Evolutionary conservation across 2,113 vertebrate species (phyloP), one percentile per base, ranked within the genome.

Genomic region (Trematomus loennbergii): DNA sequence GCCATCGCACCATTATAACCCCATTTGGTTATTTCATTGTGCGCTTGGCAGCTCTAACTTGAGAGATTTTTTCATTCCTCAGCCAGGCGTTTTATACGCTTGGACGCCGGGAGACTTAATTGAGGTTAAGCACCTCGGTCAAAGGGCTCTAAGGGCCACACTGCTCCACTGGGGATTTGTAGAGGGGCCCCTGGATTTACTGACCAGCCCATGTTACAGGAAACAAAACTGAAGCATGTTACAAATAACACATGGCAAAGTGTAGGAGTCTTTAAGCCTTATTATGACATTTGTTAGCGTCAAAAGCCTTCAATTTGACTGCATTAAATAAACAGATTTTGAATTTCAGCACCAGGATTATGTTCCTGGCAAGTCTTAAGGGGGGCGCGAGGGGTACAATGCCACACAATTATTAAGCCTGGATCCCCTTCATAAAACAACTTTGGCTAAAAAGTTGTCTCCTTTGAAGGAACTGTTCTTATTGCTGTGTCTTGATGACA

Each of bases 71-170:
- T 59, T 55, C 82, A 82, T 77, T 87, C 83, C 75, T 45, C 18
- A 64, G 68, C 67, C 18, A 45, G 57, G 49, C 33, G 8, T 20
- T 76, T 82, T 59, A 46, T 82, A 83, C 10, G 40, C 77, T 66
- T 72, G 73, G 58, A 72, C 45, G 57, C 50, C 1, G 36, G 78
- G 63, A 72, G 57, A 71, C 63, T 61, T 82, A 88, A 91, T 66
- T 65, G 84, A 90, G 89, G 88, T 89, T 91, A 90, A 89, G 74
- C 68, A 71, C 75, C 22, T 50, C 57, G 36, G 88, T 89, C 81
- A 88, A 85, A 75, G 75, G 72, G 64, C 50, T 88, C 69, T 33
- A 49, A 61, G 65, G 73, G 75, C 69, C 74, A 81, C 57, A 59
- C 15, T 74, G 71, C 52, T 52, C 70, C 84, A 65, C 72, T 48